Conservation (phyloP, 2,797 vertebrate genomes). For the Liparis tanakae region DNA sequence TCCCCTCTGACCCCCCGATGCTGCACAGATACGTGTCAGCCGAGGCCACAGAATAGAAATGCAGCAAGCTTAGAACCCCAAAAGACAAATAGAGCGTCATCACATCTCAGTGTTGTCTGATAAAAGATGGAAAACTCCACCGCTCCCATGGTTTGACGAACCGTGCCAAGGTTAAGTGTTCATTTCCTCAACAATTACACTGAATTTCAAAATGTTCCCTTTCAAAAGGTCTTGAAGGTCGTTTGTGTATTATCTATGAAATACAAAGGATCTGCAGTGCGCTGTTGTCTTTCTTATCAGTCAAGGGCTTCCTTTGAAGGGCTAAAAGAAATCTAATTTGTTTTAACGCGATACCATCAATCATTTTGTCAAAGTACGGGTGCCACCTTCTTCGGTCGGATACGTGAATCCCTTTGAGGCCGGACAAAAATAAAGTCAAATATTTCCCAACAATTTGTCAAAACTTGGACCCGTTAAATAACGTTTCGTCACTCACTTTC, state of each 20-base stretch:
- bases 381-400: neutral
- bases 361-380: constrained; percentile 9
- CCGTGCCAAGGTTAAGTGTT: neutral
- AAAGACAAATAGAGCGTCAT: constrained; percentile 15
- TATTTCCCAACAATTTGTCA: neutral
- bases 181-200: neutral
- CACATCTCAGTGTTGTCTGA: neutral
- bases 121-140: neutral
- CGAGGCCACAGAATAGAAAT: constrained; percentile 11
- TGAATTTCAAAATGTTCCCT: constrained; percentile 5
- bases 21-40: neutral
- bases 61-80: neutral
- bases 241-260: constrained; percentile 14
- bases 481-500: constrained; percentile 5
- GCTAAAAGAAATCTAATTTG: neutral
- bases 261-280: neutral
- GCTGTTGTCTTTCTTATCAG: constrained; percentile 17
- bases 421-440: neutral
- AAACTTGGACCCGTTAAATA: neutral
- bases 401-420: constrained; percentile 3
- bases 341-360: constrained; percentile 16
- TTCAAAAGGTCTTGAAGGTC: constrained; percentile 6
- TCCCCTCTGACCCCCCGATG: constrained; percentile 31
- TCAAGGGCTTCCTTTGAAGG: constrained; percentile 21
- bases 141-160: neutral